phyloP scores from a whole-genome alignment of 2,113 vertebrate genomes.

The Leptocoma aspasia region DNA sequence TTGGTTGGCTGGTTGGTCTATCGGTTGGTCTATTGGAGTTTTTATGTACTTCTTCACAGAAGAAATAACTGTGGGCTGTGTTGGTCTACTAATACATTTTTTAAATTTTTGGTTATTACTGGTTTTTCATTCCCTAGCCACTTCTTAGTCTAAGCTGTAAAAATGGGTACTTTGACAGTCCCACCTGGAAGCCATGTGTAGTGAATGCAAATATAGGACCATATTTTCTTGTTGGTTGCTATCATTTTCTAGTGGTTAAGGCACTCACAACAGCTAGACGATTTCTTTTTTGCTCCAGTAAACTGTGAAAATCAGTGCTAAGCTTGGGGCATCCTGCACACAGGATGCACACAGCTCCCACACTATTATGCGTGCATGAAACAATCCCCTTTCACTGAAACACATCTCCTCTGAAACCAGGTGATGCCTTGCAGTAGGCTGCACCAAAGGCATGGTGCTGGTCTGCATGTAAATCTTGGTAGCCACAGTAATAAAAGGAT shows the following conservation, averaged over 20 bases:
- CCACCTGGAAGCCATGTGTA: background rate
- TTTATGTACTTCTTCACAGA: background rate
- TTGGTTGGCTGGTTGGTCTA: no score
- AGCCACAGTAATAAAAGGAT: background rate
- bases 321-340: background rate
- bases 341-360: background rate
- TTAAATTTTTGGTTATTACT: background rate
- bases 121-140: background rate
- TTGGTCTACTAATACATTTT: background rate
- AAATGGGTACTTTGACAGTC: background rate
- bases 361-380: background rate
- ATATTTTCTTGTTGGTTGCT: background rate
- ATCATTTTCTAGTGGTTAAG: background rate
- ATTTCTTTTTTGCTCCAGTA: background rate
- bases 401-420: background rate
- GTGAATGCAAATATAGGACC: background rate
- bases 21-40: fast-evolving
- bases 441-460: background rate
- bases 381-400: background rate
- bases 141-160: background rate
- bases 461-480: background rate
- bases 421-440: background rate
- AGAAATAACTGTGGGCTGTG: background rate
- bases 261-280: background rate
- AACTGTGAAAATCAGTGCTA: background rate